Evolutionary conservation across 2,113 vertebrate species (phyloP), one percentile per base, ranked within the genome.

Genomic region (Pavo muticus): DNA sequence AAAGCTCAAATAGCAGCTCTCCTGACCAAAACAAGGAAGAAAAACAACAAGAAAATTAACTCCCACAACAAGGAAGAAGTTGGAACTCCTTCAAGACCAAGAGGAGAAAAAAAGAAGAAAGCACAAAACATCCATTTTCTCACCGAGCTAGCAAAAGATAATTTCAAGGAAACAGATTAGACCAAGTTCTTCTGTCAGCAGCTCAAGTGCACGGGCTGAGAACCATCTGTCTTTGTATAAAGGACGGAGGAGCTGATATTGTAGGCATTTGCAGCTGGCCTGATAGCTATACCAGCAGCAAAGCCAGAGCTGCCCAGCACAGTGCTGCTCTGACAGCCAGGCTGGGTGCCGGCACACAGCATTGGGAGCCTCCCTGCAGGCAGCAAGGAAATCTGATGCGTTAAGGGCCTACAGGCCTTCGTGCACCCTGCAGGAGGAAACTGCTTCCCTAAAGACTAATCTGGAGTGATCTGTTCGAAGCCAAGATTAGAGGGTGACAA

Each of bases 291-390:
- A 50, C 10, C 1, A 65, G 25, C 68, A 73, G 47, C 17, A 81
- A 80, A 71, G 60, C n/a, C 63, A 84, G 91, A 29, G 17, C 40
- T 27, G 27, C 10, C 15, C 3, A 24, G 24, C 9, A 69, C 11
- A 74, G 18, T 8, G 20, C 23, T 54, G 57, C 8, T 70, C 42
- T 1, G 3, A 14, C 0, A 0, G 10, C 21, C 4, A 0, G 67
- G 71, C 8, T 0, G 0, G 72, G 54, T 14, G 10, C 59, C 76
- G 10, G 3, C 5, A 32, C 13, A 52, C 0, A 3, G 17, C 5
- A 61, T 2, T 10, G 67, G 32, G 4, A 77, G 10, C 3, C 1
- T 8, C 69, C 77, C 39, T 52, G 65, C 17, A 32, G 19, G n/a
- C 5, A 70, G 59, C 21, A 90, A 70, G 11, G 35, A 75, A 12